These are phyloP conservation scores for Ranitomeya variabilis DNA, from an alignment of 2,113 vertebrate genomes.

Conservation along the genomic window DNA sequence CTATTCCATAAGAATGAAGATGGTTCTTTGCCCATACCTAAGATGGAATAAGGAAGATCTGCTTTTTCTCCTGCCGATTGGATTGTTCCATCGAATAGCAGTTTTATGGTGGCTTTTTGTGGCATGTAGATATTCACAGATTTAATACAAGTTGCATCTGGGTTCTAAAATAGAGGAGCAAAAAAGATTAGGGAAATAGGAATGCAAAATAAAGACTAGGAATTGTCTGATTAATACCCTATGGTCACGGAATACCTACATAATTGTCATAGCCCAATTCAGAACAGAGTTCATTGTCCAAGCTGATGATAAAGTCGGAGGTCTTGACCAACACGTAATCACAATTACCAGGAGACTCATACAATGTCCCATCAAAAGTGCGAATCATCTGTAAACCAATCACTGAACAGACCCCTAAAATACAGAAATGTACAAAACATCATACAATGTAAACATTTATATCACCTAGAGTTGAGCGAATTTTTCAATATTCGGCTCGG, in stretches of 20 bases:
- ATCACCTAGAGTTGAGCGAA: no score
- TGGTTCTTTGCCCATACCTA: conserved; percentile 4
- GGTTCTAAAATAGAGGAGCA: conserved; percentile 22
- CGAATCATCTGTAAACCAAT: conserved; percentile 54
- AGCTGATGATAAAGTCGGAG: not conserved
- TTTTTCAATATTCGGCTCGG: no score
- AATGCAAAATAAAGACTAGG: not conserved
- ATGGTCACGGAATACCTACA: not conserved
- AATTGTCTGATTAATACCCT: not conserved
- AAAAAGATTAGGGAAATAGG: not conserved
- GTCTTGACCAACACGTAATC: conserved; percentile 49
- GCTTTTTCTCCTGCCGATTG: not conserved
- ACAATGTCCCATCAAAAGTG: conserved; percentile 55
- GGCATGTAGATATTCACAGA: conserved; percentile 42
- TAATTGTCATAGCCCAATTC: not conserved
- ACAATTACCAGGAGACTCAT: conserved; percentile 24
- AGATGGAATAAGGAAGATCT: conserved; percentile 29
- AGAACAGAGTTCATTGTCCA: conserved; percentile 39
- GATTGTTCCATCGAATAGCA: conserved; percentile 3
- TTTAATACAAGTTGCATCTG: conserved; percentile 49
- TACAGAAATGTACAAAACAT: not conserved
- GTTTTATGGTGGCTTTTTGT: not conserved
- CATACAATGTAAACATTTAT: not conserved
- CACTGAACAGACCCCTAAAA: conserved; percentile 49
- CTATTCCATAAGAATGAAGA: not conserved